Conservation (phyloP, 2,797 vertebrate species). For the Cryptoblepharus egeriae region DNA sequence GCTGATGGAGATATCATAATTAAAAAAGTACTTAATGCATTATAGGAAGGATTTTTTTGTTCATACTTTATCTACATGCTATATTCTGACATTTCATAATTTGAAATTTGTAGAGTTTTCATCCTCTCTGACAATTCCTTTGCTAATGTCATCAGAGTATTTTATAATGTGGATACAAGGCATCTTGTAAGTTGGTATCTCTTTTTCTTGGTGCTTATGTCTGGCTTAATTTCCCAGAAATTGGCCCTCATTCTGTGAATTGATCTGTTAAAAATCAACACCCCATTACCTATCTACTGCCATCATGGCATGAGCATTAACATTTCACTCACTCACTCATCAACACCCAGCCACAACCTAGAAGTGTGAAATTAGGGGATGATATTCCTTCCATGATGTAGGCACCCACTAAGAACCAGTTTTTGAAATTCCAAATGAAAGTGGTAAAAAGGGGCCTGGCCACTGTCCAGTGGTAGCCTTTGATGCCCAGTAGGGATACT, state of each 20-base stretch:
- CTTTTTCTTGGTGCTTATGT: constrained; percentile 23
- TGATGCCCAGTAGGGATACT: too few relatives aligned
- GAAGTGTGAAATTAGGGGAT: too few relatives aligned
- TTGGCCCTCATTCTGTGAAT: constrained; percentile 26
- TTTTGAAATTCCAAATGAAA: too few relatives aligned
- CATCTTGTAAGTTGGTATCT: not conserved
- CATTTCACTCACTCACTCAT: too few relatives aligned
- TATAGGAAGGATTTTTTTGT: constrained; percentile 31
- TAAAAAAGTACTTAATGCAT: constrained; percentile 63
- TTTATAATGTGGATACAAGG: not conserved
- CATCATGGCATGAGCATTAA: not conserved
- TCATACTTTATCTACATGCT: constrained; percentile 49
- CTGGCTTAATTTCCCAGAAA: not conserved
- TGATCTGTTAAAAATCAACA: rapidly evolving
- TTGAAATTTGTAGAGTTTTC: constrained; percentile 48
- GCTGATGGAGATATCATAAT: constrained; percentile 55
- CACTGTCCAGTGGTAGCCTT: too few relatives aligned
- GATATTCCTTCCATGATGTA: too few relatives aligned
- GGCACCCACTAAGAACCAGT: too few relatives aligned
- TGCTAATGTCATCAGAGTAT: constrained; percentile 9
- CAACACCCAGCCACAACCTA: too few relatives aligned
- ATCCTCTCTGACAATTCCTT: constrained; percentile 37
- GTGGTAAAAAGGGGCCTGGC: too few relatives aligned
- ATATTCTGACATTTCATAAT: constrained; percentile 52
- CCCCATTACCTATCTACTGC: not conserved